Percentiles rank a stretch among this genome's conserved stretches.
Evolutionary conservation across 2,113 vertebrate genomes (phyloP).

Genomic region (Megaceryle torquata): DNA sequence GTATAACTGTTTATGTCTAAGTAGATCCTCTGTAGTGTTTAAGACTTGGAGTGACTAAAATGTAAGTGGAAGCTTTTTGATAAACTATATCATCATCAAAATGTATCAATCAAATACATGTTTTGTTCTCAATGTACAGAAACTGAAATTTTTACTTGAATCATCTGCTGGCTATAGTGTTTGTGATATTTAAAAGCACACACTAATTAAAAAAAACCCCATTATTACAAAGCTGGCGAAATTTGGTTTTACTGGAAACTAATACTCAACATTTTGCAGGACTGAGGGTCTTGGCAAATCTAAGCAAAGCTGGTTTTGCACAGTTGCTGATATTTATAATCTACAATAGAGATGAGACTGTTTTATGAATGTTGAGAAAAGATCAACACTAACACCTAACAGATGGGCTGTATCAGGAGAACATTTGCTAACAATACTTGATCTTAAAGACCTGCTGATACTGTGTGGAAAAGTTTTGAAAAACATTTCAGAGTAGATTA

Average conservation of each 20-base stretch:
- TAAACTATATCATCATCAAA: not conserved
- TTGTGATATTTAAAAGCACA: not conserved
- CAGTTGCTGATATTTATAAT: conserved; percentile 8
- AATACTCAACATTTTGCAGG: not conserved
- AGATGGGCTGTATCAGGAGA: conserved; percentile 56
- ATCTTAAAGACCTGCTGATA: conserved; percentile 37
- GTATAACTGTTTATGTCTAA: not conserved
- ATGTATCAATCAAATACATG: not conserved
- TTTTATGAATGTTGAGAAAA: conserved; percentile 59
- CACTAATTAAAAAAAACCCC: not conserved
- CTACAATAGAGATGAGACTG: not conserved
- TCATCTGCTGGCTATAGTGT: not conserved
- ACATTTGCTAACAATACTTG: conserved; percentile 29
- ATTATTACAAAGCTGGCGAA: not conserved
- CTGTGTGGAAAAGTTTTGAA: conserved; percentile 6
- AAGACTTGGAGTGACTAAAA: not conserved
- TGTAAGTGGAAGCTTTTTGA: not conserved
- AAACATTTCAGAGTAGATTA: not conserved
- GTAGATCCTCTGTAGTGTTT: not conserved
- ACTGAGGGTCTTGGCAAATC: not conserved
- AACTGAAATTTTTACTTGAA: not conserved
- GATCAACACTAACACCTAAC: conserved; percentile 53
- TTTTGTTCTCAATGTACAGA: not conserved
- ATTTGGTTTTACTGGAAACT: not conserved
- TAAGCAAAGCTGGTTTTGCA: conserved; percentile 36